Conservation (phyloP, 2,113 vertebrate species). For the Cervus canadensis region DNA sequence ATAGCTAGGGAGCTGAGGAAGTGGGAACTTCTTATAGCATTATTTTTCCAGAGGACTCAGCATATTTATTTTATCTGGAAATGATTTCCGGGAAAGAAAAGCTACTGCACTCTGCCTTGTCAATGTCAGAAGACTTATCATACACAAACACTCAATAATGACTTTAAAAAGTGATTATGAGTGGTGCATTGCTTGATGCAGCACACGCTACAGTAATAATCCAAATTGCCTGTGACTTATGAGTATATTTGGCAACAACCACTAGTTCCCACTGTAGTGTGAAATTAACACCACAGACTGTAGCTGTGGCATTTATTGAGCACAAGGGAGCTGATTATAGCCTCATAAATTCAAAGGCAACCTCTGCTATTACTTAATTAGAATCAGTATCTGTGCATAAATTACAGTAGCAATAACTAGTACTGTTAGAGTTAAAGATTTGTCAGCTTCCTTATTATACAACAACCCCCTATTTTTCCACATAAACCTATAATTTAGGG, state of each 20-base stretch:
- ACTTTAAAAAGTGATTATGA: conserved; percentile 78
- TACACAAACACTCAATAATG: conserved; percentile 70
- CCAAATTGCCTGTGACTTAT: conserved; percentile 79
- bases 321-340: conserved; percentile 78
- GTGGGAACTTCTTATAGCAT: background rate
- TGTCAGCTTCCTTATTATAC: conserved; percentile 55
- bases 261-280: conserved; percentile 77
- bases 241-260: conserved; percentile 79
- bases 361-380: conserved; percentile 82
- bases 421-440: conserved; percentile 61
- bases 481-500: conserved; percentile 51
- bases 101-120: background rate
- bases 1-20: background rate
- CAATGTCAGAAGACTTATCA: conserved; percentile 62
- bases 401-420: conserved; percentile 72
- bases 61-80: conserved; percentile 41
- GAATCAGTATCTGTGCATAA: conserved; percentile 73
- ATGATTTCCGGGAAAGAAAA: conserved; percentile 25
- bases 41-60: background rate
- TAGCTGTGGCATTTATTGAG: conserved; percentile 78
- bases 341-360: conserved; percentile 78
- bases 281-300: conserved; percentile 78
- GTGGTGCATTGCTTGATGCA: conserved; percentile 70
- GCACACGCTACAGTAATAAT: conserved; percentile 74
- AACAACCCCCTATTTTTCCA: conserved; percentile 44